Conservation (phyloP, 2,888 invertebrate genomes). For the Meteorus cinctellus region DNA sequence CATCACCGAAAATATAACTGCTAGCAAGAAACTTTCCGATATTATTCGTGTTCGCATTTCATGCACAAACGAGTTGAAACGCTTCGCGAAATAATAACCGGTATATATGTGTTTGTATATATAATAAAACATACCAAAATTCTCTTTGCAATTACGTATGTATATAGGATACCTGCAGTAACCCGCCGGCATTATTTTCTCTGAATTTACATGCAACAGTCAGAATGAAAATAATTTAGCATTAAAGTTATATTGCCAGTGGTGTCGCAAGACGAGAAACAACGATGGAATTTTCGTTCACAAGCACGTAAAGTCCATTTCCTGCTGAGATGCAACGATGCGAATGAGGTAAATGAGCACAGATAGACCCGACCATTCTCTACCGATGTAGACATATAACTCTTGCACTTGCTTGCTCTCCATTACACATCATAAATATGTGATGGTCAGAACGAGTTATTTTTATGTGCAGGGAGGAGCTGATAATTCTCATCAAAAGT, state of each 20-base stretch:
- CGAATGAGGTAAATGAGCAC: constrained; percentile 19
- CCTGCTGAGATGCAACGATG: constrained; percentile 18
- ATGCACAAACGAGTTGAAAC: not conserved
- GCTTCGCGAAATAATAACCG: not conserved
- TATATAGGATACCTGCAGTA: not conserved
- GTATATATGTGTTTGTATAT: constrained; percentile 1
- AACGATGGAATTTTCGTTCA: constrained; percentile 8
- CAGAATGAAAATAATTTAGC: constrained; percentile 36
- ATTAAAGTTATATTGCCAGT: constrained; percentile 1
- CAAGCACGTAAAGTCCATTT: constrained; percentile 28
- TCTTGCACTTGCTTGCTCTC: constrained; percentile 5
- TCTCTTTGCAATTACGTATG: not conserved
- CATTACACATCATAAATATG: too few species aligned
- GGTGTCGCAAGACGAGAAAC: constrained; percentile 3
- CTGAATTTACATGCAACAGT: constrained; percentile 34
- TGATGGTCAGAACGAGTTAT: too few species aligned
- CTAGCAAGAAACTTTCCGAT: constrained; percentile 34
- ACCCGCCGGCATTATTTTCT: constrained; percentile 18
- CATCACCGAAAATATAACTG: constrained; percentile 34
- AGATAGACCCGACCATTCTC: constrained; percentile 19
- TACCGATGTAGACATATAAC: not conserved
- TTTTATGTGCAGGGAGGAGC: too few species aligned
- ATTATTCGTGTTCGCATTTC: constrained; percentile 16
- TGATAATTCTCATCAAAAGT: too few species aligned
- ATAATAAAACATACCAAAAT: not conserved